A percentile compares a stretch with the other conserved stretches of the same genome.
Conservation (phyloP, 1,140 invertebrate species). For the Bombus waltoni region DNA sequence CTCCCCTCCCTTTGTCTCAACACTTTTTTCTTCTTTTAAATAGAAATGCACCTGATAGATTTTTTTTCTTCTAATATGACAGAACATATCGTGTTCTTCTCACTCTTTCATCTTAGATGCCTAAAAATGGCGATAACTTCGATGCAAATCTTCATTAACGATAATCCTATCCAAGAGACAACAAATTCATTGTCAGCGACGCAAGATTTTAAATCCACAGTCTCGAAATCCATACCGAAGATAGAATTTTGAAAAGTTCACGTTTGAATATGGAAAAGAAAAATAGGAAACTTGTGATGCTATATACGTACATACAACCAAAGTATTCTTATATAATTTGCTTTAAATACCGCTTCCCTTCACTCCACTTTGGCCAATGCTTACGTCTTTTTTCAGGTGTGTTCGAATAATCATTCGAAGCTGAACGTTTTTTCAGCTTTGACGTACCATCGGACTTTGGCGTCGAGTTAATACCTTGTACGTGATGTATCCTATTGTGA, state of each 20-base stretch:
- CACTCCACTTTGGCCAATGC: constrained; percentile 78
- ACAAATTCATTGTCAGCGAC: constrained; percentile 10
- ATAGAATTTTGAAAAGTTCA: constrained; percentile 17
- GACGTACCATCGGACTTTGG: constrained; percentile 59
- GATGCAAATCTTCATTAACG: neutral
- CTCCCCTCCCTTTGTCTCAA: neutral
- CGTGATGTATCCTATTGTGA: constrained; percentile 67
- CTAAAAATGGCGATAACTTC: constrained; percentile 9
- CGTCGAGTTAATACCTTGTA: constrained; percentile 56
- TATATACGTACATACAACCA: constrained; percentile 34
- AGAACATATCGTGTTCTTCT: constrained; percentile 18
- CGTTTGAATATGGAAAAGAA: neutral
- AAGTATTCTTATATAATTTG: constrained; percentile 75
- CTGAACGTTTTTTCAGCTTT: constrained; percentile 73
- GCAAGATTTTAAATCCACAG: constrained; percentile 13
- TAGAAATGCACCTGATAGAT: constrained; percentile 64
- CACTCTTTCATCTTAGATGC: constrained; percentile 26
- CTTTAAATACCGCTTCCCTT: constrained; percentile 77
- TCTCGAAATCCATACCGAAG: constrained; percentile 9
- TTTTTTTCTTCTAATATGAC: neutral
- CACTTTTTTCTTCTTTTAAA: constrained; percentile 2
- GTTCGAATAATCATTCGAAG: constrained; percentile 72
- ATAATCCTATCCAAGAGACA: constrained; percentile 24
- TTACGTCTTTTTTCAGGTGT: constrained; percentile 74
- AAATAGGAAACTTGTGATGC: constrained; percentile 33